A percentile compares a stretch with the other conserved stretches of the same genome.
phyloP scores from a whole-genome alignment of 1,140 invertebrate species.

The Semibalanus balanoides region DNA sequence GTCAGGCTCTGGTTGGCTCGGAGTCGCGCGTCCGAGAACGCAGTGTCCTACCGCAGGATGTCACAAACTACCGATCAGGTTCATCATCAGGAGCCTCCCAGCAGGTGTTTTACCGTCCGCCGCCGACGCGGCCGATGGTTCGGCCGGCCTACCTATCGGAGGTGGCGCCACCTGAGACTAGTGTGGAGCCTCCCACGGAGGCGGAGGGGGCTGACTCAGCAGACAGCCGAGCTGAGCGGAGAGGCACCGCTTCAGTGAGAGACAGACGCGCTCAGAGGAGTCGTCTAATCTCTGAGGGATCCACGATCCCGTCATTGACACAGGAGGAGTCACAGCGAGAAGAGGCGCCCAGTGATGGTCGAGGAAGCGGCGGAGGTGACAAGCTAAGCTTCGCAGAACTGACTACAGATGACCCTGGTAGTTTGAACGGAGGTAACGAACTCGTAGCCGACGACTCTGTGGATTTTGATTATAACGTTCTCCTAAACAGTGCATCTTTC shows the following conservation, averaged over 20 bases:
- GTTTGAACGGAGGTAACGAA: not conserved
- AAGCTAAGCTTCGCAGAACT: not conserved
- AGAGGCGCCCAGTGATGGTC: not conserved
- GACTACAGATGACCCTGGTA: not conserved
- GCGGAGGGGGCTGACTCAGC: no score
- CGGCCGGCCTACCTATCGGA: no score
- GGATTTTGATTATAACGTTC: not conserved
- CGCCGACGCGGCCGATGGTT: not conserved
- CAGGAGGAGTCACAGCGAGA: not conserved
- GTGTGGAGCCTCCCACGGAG: not conserved
- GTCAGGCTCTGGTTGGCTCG: no score
- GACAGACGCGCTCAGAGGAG: not conserved
- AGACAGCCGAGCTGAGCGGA: no score
- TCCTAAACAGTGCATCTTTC: not conserved
- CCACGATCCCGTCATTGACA: not conserved
- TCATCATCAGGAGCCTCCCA: not conserved
- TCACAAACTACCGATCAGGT: not conserved
- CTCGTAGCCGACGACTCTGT: not conserved
- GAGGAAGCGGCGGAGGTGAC: no score
- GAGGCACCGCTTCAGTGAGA: no score
- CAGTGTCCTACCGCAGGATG: not conserved
- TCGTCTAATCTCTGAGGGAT: no score
- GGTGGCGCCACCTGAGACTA: not conserved
- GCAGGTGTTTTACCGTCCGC: no score
- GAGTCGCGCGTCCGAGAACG: no score